Evolutionary conservation across 2,797 vertebrate genomes (phyloP).

Genomic region (Helostoma temminkii): DNA sequence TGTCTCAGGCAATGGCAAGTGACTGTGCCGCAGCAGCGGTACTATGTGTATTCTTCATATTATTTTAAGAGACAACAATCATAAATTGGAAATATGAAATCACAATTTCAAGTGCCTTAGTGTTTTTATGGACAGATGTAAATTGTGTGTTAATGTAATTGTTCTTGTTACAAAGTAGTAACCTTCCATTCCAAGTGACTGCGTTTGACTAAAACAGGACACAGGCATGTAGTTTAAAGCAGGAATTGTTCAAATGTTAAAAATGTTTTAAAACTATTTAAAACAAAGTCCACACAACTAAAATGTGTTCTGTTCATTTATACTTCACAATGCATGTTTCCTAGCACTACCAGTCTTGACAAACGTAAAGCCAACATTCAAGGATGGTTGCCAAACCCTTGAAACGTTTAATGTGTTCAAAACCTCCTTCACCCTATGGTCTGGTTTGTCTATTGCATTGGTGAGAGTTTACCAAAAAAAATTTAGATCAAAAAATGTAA

Average conservation of each 20-base stretch:
- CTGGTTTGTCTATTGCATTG: conserved; percentile 20
- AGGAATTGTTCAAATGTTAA: conserved; percentile 33
- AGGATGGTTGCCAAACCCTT: conserved; percentile 6
- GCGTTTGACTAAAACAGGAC: conserved; percentile 57
- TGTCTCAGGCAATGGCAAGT: conserved; percentile 67
- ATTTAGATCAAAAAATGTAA: not conserved
- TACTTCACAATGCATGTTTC: conserved; percentile 65
- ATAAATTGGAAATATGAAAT: conserved; percentile 61
- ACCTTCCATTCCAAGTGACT: conserved; percentile 64
- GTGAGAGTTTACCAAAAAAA: conserved; percentile 14
- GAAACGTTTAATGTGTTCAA: conserved; percentile 18
- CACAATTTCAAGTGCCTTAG: conserved; percentile 82
- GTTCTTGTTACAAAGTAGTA: conserved; percentile 70
- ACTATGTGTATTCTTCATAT: conserved; percentile 38
- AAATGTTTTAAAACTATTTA: conserved; percentile 15
- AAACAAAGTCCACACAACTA: conserved; percentile 27
- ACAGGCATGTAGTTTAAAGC: conserved; percentile 54
- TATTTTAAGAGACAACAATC: conserved; percentile 63
- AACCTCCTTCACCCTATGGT: conserved; percentile 25
- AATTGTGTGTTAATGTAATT: conserved; percentile 65
- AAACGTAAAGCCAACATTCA: conserved; percentile 32
- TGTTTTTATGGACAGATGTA: conserved; percentile 75
- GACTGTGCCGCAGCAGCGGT: conserved; percentile 51
- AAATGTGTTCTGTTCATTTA: conserved; percentile 30
- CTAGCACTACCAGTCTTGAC: conserved; percentile 48